These are phyloP conservation scores for Leptinotarsa undecemlineata DNA, from an alignment of 1,140 invertebrate genomes.

Conservation along the genomic window DNA sequence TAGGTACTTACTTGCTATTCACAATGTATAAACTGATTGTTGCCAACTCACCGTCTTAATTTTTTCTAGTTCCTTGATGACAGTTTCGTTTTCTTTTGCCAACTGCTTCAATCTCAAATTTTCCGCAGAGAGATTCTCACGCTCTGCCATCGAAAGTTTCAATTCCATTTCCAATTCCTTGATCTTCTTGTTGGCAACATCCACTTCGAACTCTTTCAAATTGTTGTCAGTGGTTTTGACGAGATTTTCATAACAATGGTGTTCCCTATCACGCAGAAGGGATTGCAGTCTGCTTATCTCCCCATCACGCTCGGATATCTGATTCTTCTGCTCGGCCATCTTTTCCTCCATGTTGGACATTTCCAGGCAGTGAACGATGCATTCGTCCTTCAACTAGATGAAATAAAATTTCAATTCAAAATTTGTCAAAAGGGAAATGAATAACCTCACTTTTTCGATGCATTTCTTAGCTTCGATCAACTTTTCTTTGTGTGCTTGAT, in stretches of 20 bases:
- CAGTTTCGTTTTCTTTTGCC: not conserved
- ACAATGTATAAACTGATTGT: no score
- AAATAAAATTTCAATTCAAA: constrained; percentile 12
- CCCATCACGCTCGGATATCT: no score
- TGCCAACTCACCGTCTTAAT: not conserved
- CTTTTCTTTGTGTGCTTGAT: constrained; percentile 59
- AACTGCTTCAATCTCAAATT: constrained; percentile 11
- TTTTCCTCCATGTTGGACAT: no score
- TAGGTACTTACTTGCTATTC: no score
- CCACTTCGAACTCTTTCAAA: constrained; percentile 33
- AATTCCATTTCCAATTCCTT: constrained; percentile 22
- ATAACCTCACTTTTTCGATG: constrained; percentile 47
- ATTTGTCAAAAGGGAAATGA: constrained; percentile 12
- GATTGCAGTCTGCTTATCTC: not conserved
- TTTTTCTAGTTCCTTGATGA: constrained; percentile 7
- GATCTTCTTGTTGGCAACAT: constrained; percentile 33
- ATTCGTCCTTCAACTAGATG: not conserved
- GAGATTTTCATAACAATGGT: constrained; percentile 8
- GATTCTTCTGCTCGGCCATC: no score
- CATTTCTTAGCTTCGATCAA: constrained; percentile 59
- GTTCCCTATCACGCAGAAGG: not conserved
- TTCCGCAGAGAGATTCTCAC: not conserved
- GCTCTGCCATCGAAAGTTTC: not conserved
- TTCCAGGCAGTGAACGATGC: no score
- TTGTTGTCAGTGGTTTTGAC: constrained; percentile 25